phyloP scores from a whole-genome alignment of 2,113 vertebrate genomes.

The Neogobius melanostomus region DNA sequence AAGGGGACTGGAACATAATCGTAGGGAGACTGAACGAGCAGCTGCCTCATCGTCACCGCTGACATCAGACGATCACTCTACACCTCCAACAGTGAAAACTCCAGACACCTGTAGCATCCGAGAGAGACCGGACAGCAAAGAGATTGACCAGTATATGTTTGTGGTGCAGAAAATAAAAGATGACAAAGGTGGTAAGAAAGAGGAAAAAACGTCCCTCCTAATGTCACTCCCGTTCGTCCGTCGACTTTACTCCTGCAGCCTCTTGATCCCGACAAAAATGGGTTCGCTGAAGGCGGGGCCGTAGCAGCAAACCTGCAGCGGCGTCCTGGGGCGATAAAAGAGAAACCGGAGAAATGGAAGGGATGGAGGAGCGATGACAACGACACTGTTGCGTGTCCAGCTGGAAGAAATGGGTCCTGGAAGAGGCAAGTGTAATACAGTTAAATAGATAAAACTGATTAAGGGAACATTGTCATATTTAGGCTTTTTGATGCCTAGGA shows the following conservation, averaged over 20 bases:
- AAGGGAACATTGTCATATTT: no score
- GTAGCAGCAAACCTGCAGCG: conserved; percentile 76
- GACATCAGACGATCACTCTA: conserved; percentile 57
- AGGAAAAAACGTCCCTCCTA: conserved; percentile 56
- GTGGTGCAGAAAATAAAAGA: conserved; percentile 73
- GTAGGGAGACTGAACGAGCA: conserved; percentile 84
- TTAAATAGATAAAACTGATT: not conserved
- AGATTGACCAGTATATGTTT: conserved; percentile 77
- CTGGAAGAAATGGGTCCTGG: conserved; percentile 35
- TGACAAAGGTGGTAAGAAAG: conserved; percentile 64
- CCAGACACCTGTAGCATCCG: conserved; percentile 51
- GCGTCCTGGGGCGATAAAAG: conserved; percentile 75
- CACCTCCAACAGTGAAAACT: conserved; percentile 50
- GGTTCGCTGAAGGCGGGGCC: conserved; percentile 44
- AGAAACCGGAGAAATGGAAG: conserved; percentile 84
- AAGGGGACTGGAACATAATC: conserved; percentile 90
- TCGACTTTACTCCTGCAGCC: conserved; percentile 51
- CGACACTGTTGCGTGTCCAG: conserved; percentile 42
- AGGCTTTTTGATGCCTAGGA: no score
- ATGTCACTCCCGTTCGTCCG: conserved; percentile 36
- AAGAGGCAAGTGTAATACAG: conserved; percentile 53
- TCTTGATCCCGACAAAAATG: conserved; percentile 19
- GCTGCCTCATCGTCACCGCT: conserved; percentile 47
- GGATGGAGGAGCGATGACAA: conserved; percentile 62
- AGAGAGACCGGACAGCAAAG: conserved; percentile 70